Conservation (phyloP, 2,888 invertebrate genomes). For the Drosophila birchii region DNA sequence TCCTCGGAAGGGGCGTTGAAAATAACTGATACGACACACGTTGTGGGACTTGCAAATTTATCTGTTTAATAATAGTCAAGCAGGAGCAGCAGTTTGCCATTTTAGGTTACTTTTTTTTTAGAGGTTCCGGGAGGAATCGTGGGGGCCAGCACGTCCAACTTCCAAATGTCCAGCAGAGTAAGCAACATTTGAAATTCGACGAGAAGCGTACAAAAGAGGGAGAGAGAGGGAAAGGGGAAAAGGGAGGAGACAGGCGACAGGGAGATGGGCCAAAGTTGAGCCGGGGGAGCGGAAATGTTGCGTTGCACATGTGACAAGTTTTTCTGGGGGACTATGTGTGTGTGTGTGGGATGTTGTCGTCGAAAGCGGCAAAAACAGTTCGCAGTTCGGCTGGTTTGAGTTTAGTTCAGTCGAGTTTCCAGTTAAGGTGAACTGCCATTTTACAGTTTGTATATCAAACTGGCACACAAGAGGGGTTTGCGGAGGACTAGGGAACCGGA, state of each 20-base stretch:
- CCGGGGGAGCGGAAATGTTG: constrained; percentile 70
- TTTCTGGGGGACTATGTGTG: constrained; percentile 36
- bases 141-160: constrained; percentile 54
- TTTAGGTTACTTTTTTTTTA: constrained; percentile 17
- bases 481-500: constrained; percentile 3
- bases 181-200: constrained; percentile 80
- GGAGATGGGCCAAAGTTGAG: constrained; percentile 27
- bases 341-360: constrained; percentile 42
- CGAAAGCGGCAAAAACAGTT: constrained; percentile 64
- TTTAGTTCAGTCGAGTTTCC: constrained; percentile 60
- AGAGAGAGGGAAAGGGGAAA: constrained; percentile 10
- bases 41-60: constrained; percentile 62
- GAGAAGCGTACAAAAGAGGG: constrained; percentile 54
- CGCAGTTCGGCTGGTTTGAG: constrained; percentile 52
- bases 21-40: constrained; percentile 57
- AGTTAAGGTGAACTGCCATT: constrained; percentile 78
- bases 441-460: constrained; percentile 76
- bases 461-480: constrained; percentile 31
- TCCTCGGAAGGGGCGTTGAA: constrained; percentile 14
- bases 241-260: not conserved
- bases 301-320: constrained; percentile 77
- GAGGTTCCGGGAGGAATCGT: not conserved
- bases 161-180: constrained; percentile 72
- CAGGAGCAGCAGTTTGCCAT: constrained; percentile 30
- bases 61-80: constrained; percentile 65